Evolutionary conservation across 2,113 vertebrate species (phyloP).

Genomic region (Prietella phreatophila): DNA sequence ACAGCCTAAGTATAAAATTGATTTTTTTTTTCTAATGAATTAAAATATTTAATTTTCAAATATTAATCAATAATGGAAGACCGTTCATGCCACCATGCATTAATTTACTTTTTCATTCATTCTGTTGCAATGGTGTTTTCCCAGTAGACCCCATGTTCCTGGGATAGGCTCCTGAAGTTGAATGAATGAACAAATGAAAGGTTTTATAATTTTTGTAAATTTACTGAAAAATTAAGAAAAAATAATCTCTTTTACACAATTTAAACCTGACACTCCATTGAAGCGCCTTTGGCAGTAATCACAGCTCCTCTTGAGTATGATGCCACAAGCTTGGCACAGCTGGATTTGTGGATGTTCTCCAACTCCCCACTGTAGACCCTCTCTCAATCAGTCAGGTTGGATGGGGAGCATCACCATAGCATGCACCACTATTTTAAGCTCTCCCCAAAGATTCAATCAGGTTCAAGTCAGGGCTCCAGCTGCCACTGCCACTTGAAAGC

Average conservation of each 20-base stretch:
- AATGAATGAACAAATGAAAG: background rate
- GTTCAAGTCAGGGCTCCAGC: background rate
- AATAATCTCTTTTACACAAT: too few relatives aligned
- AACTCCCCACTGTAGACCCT: background rate
- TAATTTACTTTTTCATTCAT: background rate
- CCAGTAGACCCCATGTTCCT: background rate
- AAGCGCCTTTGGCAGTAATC: background rate
- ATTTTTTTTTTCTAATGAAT: background rate
- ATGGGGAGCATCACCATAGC: background rate
- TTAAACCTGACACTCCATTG: background rate
- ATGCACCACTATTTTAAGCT: constrained; percentile 13
- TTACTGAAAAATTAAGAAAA: background rate
- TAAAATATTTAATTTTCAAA: too few relatives aligned
- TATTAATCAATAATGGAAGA: background rate
- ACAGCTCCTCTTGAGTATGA: background rate
- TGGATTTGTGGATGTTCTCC: constrained; percentile 10
- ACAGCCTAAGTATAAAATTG: background rate
- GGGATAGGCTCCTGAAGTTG: background rate
- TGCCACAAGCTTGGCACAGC: constrained; percentile 12
- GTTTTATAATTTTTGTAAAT: background rate
- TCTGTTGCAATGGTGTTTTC: background rate
- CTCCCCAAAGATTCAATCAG: background rate
- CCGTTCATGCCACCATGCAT: too few relatives aligned
- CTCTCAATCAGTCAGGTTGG: background rate
- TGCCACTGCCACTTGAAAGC: background rate